phyloP scores from a whole-genome alignment of 2,113 vertebrate genomes.

The Sporophila hypoxantha region DNA sequence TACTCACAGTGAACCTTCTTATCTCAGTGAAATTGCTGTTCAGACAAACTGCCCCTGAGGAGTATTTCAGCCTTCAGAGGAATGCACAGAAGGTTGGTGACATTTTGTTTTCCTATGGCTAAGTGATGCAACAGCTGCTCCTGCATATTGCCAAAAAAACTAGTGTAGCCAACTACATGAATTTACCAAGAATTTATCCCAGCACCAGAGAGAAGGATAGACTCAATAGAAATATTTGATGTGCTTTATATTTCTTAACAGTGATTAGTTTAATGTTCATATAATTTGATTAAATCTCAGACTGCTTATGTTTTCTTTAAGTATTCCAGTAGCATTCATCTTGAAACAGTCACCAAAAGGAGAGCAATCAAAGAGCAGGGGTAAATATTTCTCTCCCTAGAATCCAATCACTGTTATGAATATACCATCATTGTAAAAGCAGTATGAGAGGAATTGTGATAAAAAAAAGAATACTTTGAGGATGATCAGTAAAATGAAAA shows the following conservation, averaged over 20 bases:
- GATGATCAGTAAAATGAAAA: not conserved
- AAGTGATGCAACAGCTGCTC: not conserved
- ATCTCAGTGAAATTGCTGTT: not conserved
- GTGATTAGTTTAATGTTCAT: not conserved
- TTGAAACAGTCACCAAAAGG: not conserved
- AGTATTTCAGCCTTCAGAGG: not conserved
- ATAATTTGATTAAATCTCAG: not conserved
- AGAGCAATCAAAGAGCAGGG: not conserved
- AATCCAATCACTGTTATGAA: not conserved
- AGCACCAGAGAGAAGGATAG: not conserved
- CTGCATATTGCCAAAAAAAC: not conserved
- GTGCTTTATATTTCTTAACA: not conserved
- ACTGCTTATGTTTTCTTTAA: not conserved
- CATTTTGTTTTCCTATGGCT: not conserved
- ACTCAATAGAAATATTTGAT: not conserved
- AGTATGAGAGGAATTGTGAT: not conserved
- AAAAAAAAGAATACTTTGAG: not conserved
- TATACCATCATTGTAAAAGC: not conserved
- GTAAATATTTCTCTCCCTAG: not conserved
- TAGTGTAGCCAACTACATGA: not conserved
- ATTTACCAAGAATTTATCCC: not conserved
- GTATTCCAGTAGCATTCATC: not conserved
- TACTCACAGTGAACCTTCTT: not conserved
- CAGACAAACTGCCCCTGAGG: not conserved
- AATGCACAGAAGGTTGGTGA: not conserved